These are phyloP conservation scores for Mastomys coucha DNA, from an alignment of 2,113 vertebrate genomes.

Conservation along the genomic window DNA sequence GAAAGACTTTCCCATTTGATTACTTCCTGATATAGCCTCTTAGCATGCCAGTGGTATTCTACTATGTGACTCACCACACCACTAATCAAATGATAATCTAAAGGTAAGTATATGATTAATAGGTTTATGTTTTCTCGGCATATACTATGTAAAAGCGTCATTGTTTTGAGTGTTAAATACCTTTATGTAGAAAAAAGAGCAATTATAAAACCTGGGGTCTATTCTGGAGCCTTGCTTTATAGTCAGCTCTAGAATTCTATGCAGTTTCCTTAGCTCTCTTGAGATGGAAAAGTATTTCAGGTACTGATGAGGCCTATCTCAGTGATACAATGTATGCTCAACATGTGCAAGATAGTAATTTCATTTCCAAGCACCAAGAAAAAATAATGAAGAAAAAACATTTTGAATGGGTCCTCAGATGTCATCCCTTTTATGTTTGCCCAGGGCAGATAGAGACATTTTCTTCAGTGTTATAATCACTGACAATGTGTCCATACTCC, in stretches of 20 bases:
- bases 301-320: not conserved
- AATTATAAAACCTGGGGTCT: not conserved
- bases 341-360: not conserved
- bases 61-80: constrained; percentile 62
- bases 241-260: not conserved
- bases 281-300: not conserved
- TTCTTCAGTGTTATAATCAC: not conserved
- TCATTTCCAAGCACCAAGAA: not conserved
- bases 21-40: constrained; percentile 63
- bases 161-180: constrained; percentile 52
- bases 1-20: constrained; percentile 56
- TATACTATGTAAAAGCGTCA: constrained; percentile 6
- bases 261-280: constrained; percentile 29
- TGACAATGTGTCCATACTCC: not conserved
- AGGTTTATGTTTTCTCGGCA: constrained; percentile 40
- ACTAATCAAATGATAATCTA: constrained; percentile 59
- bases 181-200: constrained; percentile 42
- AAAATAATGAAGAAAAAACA: not conserved
- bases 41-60: constrained; percentile 54
- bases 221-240: not conserved
- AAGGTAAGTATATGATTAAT: constrained; percentile 45
- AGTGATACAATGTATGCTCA: not conserved
- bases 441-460: not conserved
- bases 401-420: not conserved
- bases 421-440: not conserved